phyloP scores from a whole-genome alignment of 2,888 invertebrate species.

The Nasonia oneida region DNA sequence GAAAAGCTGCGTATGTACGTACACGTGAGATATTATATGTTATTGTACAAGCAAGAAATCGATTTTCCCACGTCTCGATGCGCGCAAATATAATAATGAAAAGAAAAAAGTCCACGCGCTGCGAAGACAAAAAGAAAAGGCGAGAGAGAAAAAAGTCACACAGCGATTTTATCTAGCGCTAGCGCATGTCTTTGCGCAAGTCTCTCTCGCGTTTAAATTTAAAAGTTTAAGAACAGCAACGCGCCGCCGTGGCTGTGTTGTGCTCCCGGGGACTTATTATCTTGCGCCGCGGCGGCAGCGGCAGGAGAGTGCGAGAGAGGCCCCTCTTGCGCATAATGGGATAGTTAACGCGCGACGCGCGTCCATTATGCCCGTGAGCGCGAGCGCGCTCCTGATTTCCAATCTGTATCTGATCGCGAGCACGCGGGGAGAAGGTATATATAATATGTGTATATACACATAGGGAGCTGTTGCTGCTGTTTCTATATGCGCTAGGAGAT shows the following conservation, averaged over 20 bases:
- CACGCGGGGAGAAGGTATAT: background rate
- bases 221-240: constrained; percentile 35
- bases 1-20: background rate
- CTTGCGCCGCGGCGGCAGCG: background rate
- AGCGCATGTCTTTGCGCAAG: constrained; percentile 37
- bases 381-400: background rate
- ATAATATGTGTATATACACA: background rate
- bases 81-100: constrained; percentile 12
- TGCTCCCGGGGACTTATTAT: constrained; percentile 35
- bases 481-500: background rate
- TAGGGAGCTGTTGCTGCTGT: background rate
- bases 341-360: constrained; percentile 57
- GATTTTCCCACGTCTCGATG: constrained; percentile 45
- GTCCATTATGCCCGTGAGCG: constrained; percentile 30
- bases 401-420: constrained; percentile 33
- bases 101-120: background rate
- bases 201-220: constrained; percentile 29
- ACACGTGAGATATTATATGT: background rate
- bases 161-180: constrained; percentile 1
- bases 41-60: constrained; percentile 34
- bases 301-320: background rate
- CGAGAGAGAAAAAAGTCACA: background rate
- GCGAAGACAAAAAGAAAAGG: constrained; percentile 1
- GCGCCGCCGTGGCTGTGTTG: background rate
- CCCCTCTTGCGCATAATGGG: constrained; percentile 47